Conservation (phyloP, 2,113 vertebrate species). For the Cyanistes caeruleus region DNA sequence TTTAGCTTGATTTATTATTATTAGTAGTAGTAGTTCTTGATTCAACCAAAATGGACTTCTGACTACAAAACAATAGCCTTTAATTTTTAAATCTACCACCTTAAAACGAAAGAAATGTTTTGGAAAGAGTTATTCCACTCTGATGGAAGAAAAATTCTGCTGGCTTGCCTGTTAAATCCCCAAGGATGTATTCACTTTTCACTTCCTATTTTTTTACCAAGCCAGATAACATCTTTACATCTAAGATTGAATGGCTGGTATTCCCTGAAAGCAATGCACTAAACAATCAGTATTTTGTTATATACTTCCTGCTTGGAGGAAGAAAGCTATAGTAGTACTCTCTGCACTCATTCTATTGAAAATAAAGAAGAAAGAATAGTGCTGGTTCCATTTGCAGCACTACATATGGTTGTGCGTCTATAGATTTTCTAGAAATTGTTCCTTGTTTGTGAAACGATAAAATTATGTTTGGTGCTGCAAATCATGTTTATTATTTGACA, state of each 20-base stretch:
- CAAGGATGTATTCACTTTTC: background rate
- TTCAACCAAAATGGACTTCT: background rate
- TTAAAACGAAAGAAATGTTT: background rate
- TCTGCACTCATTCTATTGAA: background rate
- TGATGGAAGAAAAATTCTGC: background rate
- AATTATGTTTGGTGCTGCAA: background rate
- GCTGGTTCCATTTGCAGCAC: background rate
- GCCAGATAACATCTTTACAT: background rate
- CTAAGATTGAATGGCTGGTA: background rate
- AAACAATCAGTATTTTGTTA: slow-evolving; percentile 18
- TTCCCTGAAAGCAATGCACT: background rate
- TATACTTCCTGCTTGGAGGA: background rate
- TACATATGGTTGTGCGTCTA: background rate
- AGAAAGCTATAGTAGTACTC: background rate
- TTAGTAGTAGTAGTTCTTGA: background rate
- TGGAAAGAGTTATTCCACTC: background rate
- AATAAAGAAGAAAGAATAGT: background rate
- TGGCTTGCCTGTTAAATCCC: background rate
- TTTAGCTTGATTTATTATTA: background rate
- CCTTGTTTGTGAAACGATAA: background rate
- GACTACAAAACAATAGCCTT: background rate
- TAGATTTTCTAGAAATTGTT: background rate
- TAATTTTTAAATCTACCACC: background rate
- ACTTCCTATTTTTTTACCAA: background rate
- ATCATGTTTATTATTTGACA: background rate